Evolutionary conservation across 2,888 invertebrate species (phyloP), one percentile per base, ranked within the genome.

Genomic region (Melipona beecheii): DNA sequence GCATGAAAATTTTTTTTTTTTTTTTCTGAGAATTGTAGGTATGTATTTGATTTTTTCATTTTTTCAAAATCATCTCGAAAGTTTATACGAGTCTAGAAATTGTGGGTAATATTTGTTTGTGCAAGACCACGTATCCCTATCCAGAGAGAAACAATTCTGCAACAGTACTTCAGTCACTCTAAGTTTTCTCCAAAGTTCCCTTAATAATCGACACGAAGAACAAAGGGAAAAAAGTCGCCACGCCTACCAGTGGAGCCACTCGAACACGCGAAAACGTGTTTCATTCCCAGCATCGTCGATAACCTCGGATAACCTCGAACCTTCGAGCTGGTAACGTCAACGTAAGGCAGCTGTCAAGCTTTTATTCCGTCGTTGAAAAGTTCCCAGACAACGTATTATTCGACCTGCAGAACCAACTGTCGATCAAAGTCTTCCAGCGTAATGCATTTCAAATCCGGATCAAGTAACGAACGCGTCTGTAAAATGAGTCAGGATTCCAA

Each of bases 361-460:
- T 78, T 65, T 74, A 56, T 73, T 21, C 54, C 9, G 11, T 64
- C 52, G 73, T 49, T 70, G 69, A 78, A 73, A 74, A 64, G 65
- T 74, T 65, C 62, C 52, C 75, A 31, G 58, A 43, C 50, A 78
- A 71, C 78, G 17, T 66, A 54, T 79, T 75, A 65, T 71, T 72
- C 79, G 60, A 60, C 83, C 69, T 72, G 75, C 75, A 80, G 58
- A 64, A 80, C n/a, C 80, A 72, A 43, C 43, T 43, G 43, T 80
- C 72, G 71, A 80, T 83, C 80, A 80, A 72, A 80, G 74, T 50
- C 17, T 65, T 62, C 66, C 54, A 43, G 50, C 50, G 80, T 75
- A 80, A 80, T 83, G 68, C 73, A 64, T 64, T 78, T 73, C 73
- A 73, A 73, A 78, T 60, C 68, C 80, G 56, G 72, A 80, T 83